phyloP scores from a whole-genome alignment of 92 coral and sea anemone species.

The Phenganax marumi region DNA sequence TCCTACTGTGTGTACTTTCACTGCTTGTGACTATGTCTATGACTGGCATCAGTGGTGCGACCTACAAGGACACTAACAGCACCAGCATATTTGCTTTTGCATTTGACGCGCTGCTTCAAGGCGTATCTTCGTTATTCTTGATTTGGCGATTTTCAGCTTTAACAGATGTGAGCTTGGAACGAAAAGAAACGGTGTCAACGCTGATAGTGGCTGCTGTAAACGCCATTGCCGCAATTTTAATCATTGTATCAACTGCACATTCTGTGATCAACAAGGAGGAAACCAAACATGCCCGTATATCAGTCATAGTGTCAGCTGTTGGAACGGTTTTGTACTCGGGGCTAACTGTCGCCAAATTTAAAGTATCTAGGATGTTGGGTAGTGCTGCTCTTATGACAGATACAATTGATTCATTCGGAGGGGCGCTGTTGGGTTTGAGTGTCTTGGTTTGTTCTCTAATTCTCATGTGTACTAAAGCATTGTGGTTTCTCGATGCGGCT shows the following conservation, averaged over 20 bases:
- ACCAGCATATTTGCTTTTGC: constrained; percentile 30
- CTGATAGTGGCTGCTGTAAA: constrained; percentile 28
- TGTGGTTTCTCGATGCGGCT: constrained; percentile 22
- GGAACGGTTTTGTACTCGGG: constrained; percentile 9
- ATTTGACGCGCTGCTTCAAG: constrained; percentile 35
- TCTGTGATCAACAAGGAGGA: constrained; percentile 5
- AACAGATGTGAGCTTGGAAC: constrained; percentile 12
- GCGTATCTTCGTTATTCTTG: constrained; percentile 16
- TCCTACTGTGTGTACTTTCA: constrained; percentile 18
- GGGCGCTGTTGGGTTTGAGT: constrained; percentile 17
- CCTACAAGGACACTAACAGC: constrained; percentile 22
- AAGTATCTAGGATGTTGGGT: constrained; percentile 29
- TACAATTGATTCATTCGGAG: constrained; percentile 24
- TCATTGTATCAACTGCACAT: constrained; percentile 12
- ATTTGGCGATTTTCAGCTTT: constrained; percentile 34
- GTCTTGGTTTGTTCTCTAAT: constrained; percentile 21
- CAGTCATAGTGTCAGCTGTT: constrained; percentile 8
- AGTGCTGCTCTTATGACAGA: constrained; percentile 39
- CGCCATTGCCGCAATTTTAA: constrained; percentile 22
- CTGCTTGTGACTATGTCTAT: constrained; percentile 14
- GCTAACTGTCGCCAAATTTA: constrained; percentile 1
- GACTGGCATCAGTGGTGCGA: neutral
- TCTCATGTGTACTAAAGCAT: constrained; percentile 7
- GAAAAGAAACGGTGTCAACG: constrained; percentile 29
- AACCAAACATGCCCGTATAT: neutral